phyloP scores from a whole-genome alignment of 2,113 vertebrate genomes.

The Zosterops borbonicus region DNA sequence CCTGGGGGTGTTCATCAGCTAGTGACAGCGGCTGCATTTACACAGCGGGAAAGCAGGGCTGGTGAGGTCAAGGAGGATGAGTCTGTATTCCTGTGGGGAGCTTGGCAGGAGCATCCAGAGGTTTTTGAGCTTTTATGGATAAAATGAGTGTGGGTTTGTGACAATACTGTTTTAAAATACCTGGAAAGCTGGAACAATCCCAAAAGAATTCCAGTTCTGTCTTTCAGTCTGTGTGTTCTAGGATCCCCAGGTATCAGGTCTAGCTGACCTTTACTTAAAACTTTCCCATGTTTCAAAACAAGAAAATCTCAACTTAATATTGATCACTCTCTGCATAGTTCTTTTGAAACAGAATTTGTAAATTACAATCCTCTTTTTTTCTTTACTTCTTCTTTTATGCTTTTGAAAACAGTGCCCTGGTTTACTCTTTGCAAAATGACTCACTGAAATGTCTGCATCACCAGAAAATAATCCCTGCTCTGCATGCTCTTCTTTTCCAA shows the following conservation, averaged over 20 bases:
- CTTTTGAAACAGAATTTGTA: background rate
- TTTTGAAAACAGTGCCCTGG: background rate
- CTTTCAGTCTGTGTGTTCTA: background rate
- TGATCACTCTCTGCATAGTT: background rate
- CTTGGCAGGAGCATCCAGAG: background rate
- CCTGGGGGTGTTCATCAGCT: slow-evolving; percentile 17
- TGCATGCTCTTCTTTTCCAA: background rate
- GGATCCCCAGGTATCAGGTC: background rate
- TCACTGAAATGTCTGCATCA: background rate
- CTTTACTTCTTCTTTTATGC: background rate
- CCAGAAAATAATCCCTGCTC: background rate
- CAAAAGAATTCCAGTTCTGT: background rate
- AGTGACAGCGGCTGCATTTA: background rate
- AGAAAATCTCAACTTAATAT: background rate
- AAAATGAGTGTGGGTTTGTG: background rate
- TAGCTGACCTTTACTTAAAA: background rate
- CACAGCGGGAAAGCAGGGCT: background rate
- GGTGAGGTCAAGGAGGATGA: slow-evolving; percentile 18
- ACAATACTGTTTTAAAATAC: background rate
- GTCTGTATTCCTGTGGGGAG: background rate
- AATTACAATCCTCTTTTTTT: background rate
- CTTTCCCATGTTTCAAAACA: background rate
- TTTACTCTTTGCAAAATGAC: background rate
- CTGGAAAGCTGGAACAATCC: background rate
- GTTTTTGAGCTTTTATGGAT: background rate